phyloP scores from a whole-genome alignment of 2,797 vertebrate genomes.

The Borostomias antarcticus region DNA sequence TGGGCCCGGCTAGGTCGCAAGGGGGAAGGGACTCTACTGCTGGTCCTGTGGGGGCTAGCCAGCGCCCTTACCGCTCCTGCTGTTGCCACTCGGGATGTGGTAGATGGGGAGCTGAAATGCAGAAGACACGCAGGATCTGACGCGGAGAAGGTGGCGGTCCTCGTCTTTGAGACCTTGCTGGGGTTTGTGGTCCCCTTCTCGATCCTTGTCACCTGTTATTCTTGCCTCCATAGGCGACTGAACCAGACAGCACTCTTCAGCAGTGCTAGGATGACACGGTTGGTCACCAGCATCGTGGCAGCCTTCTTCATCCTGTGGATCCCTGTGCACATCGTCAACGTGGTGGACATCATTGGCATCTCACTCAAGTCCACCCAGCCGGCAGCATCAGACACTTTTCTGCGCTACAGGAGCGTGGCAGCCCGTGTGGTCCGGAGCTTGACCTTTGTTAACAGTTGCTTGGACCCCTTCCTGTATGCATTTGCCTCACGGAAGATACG shows the following conservation, averaged over 20 bases:
- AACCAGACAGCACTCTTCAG: conserved; percentile 16
- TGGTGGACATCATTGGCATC: conserved; percentile 22
- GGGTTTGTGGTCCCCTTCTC: conserved; percentile 47
- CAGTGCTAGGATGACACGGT: conserved; percentile 21
- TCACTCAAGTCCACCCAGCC: too few species aligned
- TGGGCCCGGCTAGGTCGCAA: conserved; percentile 26
- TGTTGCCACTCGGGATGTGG: not conserved
- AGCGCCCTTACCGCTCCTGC: conserved; percentile 24
- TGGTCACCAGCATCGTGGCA: conserved; percentile 43
- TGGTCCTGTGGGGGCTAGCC: conserved; percentile 30
- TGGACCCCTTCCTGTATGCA: conserved; percentile 53
- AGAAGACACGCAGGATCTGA: conserved; percentile 13
- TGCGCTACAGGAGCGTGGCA: not conserved
- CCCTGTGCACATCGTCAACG: conserved; percentile 41
- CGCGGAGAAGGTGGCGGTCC: not conserved
- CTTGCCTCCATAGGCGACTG: conserved; percentile 32
- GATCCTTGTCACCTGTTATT: conserved; percentile 44
- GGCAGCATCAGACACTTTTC: not conserved
- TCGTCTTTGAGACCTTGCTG: conserved; percentile 36
- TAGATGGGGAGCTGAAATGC: conserved; percentile 11
- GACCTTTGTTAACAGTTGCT: conserved; percentile 47
- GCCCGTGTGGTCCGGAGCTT: conserved; percentile 25
- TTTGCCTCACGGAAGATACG: conserved; percentile 39
- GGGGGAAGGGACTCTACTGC: conserved; percentile 27
- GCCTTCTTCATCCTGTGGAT: conserved; percentile 51